Base-by-base conservation (phyloP, 1,140 invertebrate species). In the Drosophila erecta region DNA sequence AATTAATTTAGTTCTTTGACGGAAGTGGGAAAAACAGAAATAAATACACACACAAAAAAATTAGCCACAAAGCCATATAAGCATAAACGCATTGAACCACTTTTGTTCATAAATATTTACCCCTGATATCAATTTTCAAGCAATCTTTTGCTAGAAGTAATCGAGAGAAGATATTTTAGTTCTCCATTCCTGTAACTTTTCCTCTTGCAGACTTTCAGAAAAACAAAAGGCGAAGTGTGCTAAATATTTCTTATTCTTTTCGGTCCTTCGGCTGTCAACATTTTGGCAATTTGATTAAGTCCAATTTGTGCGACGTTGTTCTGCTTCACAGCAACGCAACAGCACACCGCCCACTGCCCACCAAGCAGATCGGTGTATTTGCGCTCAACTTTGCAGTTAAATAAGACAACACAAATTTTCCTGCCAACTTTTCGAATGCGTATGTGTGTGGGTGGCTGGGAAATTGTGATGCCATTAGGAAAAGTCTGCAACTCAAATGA, bases 401-500 rank as follows among this genome's bases (percentile, higher is more conserved):
- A 70, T 65, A 73, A 73, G 77, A 74, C 69, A 73, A 76, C 76
- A 74, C 60, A 54, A 57, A 55, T 70, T 44, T 70, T 56, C 46
- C 56, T 43, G 24, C 51, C 27, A 71, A 77, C 64, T 77, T 77
- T 77, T 76, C 38, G 15, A 54, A 33, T 44, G 43, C 40, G 41
- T 56, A 10, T 22, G 41, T 59, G 46, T 49, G 38, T 69, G 51
- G 46, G 44, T 57, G 55, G 57, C 46, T 33, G 58, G 64, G 61
- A 83, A 89, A 86, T 89, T 87, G 79, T 87, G 79, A 89, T 87
- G 89, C 84, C 83, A 87, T 87, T 87, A 89, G 83, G 79, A 77
- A 58, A 87, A 81, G 81, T 80, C 77, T 81, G 73, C 69, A 81
- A 79, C 83, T 87, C 75, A 81, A 83, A 89, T 86, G 83, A 69